Evolutionary conservation across 1,140 invertebrate species (phyloP), one percentile per base, ranked within the genome.

Genomic region (Hormaphis cornu): DNA sequence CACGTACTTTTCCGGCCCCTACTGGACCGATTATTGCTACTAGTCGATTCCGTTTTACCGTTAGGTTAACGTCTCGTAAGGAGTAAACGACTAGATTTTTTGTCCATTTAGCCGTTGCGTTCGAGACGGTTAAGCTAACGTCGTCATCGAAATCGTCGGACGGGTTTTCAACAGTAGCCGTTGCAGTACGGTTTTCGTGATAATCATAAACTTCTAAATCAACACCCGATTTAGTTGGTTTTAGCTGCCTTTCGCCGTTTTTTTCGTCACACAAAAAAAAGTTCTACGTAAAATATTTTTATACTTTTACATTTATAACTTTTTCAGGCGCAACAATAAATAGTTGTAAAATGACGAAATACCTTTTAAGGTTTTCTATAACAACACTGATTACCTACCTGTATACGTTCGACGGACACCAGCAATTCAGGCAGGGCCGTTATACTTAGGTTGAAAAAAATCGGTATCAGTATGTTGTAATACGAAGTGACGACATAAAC

Each of bases 381-480:
- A n/a, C n/a, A n/a, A n/a, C n/a, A n/a, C n/a, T n/a, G n/a, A n/a
- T n/a, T 42, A n/a, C 12, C 0, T 71, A 76, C 75, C 72, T 75
- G 70, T 10, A 89, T 81, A 72, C 87, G 82, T 72, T 82, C 82
- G 1, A 87, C 82, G 12, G 87, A 88, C 0, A 89, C 85, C 50
- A 83, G 77, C 1, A 80, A 81, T 74, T 86, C 85, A 0, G 83
- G 82, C 10, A 81, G 58, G 72, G 81, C 79, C 0, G 80, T 77
- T 71, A 86, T 83, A 20, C 86, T 84, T 74, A 0, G 88, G 87
- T n/a, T n/a, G 72, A 89, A 85, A 71, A 86, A 87, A 16, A 88
- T 84, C 0, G 88, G 87, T 77, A 90, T 83, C 10, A 90, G 75
- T 73, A 86, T 84, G 70, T 86, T 86, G 71, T 88, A 90, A 73